Percentiles rank a stretch among this genome's conserved stretches.
phyloP scores from a whole-genome alignment of 2,888 invertebrate genomes.

The Platerodrilus igneus region DNA sequence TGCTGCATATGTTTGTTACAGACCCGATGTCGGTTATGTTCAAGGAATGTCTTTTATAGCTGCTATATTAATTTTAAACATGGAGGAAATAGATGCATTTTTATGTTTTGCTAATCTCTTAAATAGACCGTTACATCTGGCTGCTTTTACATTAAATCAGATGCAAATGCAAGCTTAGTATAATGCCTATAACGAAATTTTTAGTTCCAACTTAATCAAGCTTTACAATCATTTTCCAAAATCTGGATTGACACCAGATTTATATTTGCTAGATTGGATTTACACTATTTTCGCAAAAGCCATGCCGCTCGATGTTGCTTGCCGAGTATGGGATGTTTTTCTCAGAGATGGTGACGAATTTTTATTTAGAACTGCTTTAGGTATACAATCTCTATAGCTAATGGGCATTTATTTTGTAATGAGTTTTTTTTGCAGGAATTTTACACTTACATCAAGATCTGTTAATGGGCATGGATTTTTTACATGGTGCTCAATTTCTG shows the following conservation, averaged over 20 bases:
- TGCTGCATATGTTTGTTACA: constrained; percentile 82
- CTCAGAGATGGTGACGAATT: constrained; percentile 79
- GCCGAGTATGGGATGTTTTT: constrained; percentile 86
- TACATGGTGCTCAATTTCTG: constrained; percentile 81
- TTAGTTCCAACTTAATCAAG: constrained; percentile 68
- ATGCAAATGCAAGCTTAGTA: constrained; percentile 62
- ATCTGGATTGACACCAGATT: constrained; percentile 70
- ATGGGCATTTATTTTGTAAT: neutral
- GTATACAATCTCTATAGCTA: constrained; percentile 46
- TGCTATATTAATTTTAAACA: constrained; percentile 80
- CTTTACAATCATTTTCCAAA: constrained; percentile 60
- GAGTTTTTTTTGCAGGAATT: constrained; percentile 57
- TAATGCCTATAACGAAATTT: constrained; percentile 64
- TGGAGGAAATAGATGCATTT: constrained; percentile 82
- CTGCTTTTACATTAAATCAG: constrained; percentile 79
- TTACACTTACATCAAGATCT: constrained; percentile 75
- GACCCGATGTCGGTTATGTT: constrained; percentile 87
- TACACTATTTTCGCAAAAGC: constrained; percentile 87
- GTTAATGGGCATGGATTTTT: constrained; percentile 77
- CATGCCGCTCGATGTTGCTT: constrained; percentile 83
- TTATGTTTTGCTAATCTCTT: constrained; percentile 82
- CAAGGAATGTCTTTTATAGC: constrained; percentile 94
- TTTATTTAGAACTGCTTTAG: constrained; percentile 78
- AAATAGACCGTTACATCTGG: constrained; percentile 72
- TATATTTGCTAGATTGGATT: constrained; percentile 86